Evolutionary conservation across 2,888 invertebrate genomes (phyloP), one percentile per base, ranked within the genome.

Genomic region (Xanthorhoe spadicearia): DNA sequence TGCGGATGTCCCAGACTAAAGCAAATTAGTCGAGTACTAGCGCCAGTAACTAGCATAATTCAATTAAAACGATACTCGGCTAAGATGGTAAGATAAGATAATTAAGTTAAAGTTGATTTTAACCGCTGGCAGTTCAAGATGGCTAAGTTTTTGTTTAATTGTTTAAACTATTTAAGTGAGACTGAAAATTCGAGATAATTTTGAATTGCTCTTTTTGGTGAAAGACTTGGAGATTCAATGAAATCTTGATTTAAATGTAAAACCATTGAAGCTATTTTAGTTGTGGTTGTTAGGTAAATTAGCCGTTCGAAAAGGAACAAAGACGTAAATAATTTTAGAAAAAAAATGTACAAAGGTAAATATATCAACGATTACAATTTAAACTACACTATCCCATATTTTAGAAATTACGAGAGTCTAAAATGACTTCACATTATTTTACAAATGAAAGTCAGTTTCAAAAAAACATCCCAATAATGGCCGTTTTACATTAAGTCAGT

Each of bases 11-110:
- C 61, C 57, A 38, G 61, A 50, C 46, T 51, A 65, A 80, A 77
- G 80, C 77, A 80, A 84, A 82, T 86, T 81, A 86, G 74, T 77
- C 75, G 78, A 82, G 79, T 83, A 76, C 77, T 82, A 78, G 69
- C 66, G 74, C 73, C 71, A 72, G 74, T 75, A 64, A 74, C 74
- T 77, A 50, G 57, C 70, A 59, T 74, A 75, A 81, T 80, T 74
- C 71, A 77, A 80, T 81, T 80, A 81, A 75, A 74, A 71, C 72
- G 68, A 75, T 71, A 71, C 73, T 58, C 74, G 57, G 73, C 59
- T 50, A 73, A 64, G 68, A 73, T 58, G 61, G 63, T 55, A 63
- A 66, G 67, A 67, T 67, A 68, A 61, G 61, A 68, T 59, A 66
- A 68, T 64, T 58, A 61, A 65, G 62, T 69, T 65, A 69, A 57